Base-by-base conservation (phyloP, 2,888 invertebrate species). In the Hofmannophila pseudospretella region DNA sequence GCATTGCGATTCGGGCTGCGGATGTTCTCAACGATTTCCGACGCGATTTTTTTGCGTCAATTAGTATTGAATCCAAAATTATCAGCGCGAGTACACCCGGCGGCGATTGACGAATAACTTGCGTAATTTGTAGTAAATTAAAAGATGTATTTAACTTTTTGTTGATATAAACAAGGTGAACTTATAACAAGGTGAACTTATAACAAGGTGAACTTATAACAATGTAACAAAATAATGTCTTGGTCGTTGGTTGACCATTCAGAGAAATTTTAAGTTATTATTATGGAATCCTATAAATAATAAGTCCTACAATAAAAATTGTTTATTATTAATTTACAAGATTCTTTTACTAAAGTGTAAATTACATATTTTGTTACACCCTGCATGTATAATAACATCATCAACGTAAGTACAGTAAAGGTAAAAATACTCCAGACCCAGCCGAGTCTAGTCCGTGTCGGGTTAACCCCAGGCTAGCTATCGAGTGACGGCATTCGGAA, bases 1-100 rank as follows among this genome's bases (percentile, higher is more conserved):
- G 47, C 37, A 39, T 58, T 45, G 51, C 57, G 51, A 50, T 51
- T 64, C 51, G 58, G 58, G 53, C 23, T 57, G 52, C 56, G 61
- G 55, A 63, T 53, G 61, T 53, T 63, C 51, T 51, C 60, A 63
- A 58, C 71, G 63, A 71, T 67, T 72, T 65, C 58, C 51, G 47
- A 45, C 42, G 47, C 57, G 45, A 67, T 69, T 71, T 67, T 67
- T 72, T 67, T 49, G 46, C 53, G 59, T 62, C 58, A 68, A 65
- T 62, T 67, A 68, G 61, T 54, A 59, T 61, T 54, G 58, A 59
- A 63, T 60, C 42, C 42, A 38, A 50, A 64, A 57, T 60, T 44
- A 44, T 41, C 49, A 50, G 34, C 41, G 29, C 34, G 41, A 44
- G 40, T 22, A 23, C 25, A 16, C 31, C 25, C 31, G n/a, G 7